Conservation (phyloP, 2,797 vertebrate species). For the Argya squamiceps region DNA sequence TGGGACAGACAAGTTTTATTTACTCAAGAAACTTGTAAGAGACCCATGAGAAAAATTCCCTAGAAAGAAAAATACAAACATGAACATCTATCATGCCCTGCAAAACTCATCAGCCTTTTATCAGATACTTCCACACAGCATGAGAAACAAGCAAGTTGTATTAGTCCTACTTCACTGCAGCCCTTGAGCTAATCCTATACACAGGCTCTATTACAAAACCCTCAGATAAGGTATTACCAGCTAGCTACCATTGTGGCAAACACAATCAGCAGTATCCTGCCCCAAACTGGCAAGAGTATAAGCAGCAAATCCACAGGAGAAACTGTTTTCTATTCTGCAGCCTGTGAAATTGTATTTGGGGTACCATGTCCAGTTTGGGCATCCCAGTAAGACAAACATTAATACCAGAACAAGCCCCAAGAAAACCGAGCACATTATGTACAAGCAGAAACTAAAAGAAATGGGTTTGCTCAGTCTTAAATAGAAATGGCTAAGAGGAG, state of each 20-base stretch:
- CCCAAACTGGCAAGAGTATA: neutral
- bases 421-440: rapidly evolving
- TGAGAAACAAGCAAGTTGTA: neutral
- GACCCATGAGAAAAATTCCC: neutral
- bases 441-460: neutral
- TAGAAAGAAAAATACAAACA: neutral
- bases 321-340: neutral
- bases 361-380: neutral
- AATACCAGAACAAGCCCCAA: neutral
- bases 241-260: neutral
- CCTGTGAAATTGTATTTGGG: neutral
- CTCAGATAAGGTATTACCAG: neutral
- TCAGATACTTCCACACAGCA: neutral
- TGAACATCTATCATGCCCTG: neutral
- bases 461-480: neutral
- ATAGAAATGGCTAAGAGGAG: neutral
- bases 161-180: neutral
- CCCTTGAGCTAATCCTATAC: neutral
- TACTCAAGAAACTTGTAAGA: neutral
- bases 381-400: neutral
- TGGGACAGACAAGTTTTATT: neutral
- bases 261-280: neutral
- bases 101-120: neutral
- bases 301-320: rapidly evolving
- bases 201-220: neutral